Evolutionary conservation across 35 echinoderm and acorn worm species (phyloP).

Genomic region (Apostichopus californicus): DNA sequence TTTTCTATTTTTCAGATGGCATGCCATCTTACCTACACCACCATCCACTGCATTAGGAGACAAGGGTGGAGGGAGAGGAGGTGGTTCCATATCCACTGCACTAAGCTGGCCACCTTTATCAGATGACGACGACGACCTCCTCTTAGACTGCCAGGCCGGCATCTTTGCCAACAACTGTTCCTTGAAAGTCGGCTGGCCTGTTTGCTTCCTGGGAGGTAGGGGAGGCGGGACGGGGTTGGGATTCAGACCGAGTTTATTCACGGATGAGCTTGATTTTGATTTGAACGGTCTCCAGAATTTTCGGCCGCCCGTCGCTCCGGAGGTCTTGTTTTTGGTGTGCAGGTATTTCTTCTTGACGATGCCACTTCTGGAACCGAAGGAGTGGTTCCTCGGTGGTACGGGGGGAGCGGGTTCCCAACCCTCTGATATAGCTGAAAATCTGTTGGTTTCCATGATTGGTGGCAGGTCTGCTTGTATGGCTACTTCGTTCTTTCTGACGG

Average conservation of each 20-base stretch:
- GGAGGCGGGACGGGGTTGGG: constrained; percentile 66
- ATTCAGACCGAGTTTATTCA: constrained; percentile 25
- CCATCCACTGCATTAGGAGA: not conserved
- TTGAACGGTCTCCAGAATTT: constrained; percentile 52
- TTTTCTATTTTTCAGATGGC: not conserved
- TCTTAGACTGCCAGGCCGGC: constrained; percentile 22
- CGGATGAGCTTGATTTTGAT: not conserved
- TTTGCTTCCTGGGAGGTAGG: constrained; percentile 62
- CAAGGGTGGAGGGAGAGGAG: not conserved
- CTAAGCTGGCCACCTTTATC: constrained; percentile 17
- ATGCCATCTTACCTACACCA: constrained; percentile 40
- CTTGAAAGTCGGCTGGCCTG: not conserved
- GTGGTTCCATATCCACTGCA: constrained; percentile 24
- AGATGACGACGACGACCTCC: not conserved
- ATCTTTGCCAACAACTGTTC: constrained; percentile 35
- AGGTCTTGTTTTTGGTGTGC: constrained; percentile 14
- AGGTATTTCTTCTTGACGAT: constrained; percentile 19
- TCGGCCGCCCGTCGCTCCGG: not conserved
- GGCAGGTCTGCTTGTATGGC: constrained; percentile 43
- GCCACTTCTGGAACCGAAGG: constrained; percentile 17
- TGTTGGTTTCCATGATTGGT: not conserved
- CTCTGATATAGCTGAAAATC: not conserved
- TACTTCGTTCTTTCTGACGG: constrained; percentile 60
- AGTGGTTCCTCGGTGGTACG: constrained; percentile 9
- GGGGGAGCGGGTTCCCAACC: constrained; percentile 44